Evolutionary conservation across 2,113 vertebrate species (phyloP).

Genomic region (Oreochromis niloticus): DNA sequence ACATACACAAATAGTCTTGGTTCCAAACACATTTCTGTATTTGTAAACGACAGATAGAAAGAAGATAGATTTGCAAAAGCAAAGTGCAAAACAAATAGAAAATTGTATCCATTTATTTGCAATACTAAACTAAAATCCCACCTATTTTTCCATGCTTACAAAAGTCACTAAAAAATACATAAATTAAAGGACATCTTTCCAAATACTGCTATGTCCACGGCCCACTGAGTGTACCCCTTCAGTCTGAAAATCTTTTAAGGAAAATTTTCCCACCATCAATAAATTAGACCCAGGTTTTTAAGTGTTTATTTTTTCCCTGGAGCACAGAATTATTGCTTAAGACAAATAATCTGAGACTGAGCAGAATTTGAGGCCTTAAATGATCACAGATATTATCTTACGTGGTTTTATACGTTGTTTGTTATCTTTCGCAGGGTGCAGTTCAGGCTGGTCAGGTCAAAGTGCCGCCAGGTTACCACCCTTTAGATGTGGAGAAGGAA

Average conservation of each 20-base stretch:
- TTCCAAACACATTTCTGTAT: background rate
- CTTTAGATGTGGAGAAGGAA: slow-evolving; percentile 93
- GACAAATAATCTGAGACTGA: background rate
- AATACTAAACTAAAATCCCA: background rate
- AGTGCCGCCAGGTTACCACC: slow-evolving; percentile 83
- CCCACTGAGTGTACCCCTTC: fast-evolving
- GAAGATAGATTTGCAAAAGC: background rate
- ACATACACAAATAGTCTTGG: background rate
- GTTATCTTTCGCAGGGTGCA: slow-evolving; percentile 63
- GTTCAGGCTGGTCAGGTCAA: slow-evolving; percentile 85
- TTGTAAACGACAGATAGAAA: background rate
- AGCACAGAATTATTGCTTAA: background rate
- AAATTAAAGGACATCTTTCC: background rate
- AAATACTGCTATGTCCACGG: background rate
- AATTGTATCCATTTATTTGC: background rate
- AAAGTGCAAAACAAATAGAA: background rate
- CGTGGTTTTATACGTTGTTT: fast-evolving
- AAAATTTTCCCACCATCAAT: background rate
- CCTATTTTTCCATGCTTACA: fast-evolving
- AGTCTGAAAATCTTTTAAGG: background rate
- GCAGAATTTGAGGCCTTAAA: background rate
- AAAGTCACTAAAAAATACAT: background rate
- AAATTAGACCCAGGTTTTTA: background rate
- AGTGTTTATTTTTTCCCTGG: too few relatives aligned
- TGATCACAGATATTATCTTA: background rate